Evolutionary conservation across 2,797 vertebrate genomes (phyloP).

Genomic region (Falco cherrug): DNA sequence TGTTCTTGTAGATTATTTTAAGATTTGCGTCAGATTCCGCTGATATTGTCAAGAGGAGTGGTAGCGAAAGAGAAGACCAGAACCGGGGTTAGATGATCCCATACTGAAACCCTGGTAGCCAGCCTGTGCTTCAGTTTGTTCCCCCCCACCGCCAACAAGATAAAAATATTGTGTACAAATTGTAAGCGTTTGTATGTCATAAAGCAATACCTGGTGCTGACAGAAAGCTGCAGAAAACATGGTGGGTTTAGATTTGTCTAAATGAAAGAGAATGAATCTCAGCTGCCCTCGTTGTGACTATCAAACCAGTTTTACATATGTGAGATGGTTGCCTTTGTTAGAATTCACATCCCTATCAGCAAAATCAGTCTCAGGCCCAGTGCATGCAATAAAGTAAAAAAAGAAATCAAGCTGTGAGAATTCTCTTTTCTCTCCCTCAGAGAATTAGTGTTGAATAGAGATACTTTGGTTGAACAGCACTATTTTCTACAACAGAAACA

Average conservation of each 20-base stretch:
- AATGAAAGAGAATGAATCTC: not conserved
- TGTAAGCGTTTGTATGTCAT: not conserved
- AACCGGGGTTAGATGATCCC: not conserved
- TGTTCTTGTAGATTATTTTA: not conserved
- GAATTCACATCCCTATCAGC: conserved; percentile 9
- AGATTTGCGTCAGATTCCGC: not conserved
- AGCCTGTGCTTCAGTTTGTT: not conserved
- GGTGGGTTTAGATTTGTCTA: not conserved
- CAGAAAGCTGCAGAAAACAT: not conserved
- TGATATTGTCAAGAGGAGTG: not conserved
- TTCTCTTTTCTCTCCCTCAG: conserved; percentile 38
- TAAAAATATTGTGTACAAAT: not conserved
- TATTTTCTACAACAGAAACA: conserved; percentile 60
- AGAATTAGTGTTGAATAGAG: conserved; percentile 54
- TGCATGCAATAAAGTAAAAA: conserved; percentile 12
- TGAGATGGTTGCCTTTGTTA: conserved; percentile 31
- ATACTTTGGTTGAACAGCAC: conserved; percentile 57
- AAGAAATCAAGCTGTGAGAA: conserved; percentile 47
- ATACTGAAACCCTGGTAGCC: not conserved
- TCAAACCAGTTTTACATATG: not conserved
- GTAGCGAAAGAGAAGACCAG: not conserved
- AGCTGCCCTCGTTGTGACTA: not conserved
- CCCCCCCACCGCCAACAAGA: not conserved
- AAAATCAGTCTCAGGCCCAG: conserved; percentile 11
- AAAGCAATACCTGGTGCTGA: not conserved